Evolutionary conservation across 1,140 invertebrate genomes (phyloP).

Genomic region (Vollenhovia emeryi): DNA sequence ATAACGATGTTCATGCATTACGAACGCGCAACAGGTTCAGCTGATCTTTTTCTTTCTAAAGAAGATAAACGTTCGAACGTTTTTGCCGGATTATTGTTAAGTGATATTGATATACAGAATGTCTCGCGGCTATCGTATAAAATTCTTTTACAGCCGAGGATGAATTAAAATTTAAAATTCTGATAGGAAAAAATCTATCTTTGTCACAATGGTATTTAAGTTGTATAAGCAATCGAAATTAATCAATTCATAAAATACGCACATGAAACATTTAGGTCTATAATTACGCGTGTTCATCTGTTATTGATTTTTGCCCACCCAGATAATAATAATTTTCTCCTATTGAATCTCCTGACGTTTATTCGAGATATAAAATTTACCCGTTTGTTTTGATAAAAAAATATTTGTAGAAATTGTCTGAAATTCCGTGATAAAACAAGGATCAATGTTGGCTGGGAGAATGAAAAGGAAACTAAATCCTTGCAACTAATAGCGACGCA

Average conservation of each 20-base stretch:
- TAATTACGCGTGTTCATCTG: background rate
- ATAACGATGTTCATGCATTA: constrained; percentile 38
- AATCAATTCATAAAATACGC: background rate
- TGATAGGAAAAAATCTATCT: background rate
- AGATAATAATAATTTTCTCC: background rate
- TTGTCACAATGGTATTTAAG: background rate
- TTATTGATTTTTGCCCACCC: background rate
- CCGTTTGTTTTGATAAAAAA: background rate
- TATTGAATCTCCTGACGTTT: background rate
- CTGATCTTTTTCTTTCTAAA: constrained; percentile 21
- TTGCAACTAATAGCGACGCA: no score
- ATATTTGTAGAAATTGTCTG: background rate
- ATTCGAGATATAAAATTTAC: background rate
- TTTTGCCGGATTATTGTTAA: constrained; percentile 1
- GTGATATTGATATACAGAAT: background rate
- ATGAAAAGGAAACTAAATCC: no score
- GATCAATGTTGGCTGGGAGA: no score
- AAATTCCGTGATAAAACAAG: no score
- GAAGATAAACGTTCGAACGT: background rate
- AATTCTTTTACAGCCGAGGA: background rate
- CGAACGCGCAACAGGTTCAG: constrained; percentile 43
- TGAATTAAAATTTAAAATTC: background rate
- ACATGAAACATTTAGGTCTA: background rate
- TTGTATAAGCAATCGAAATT: background rate
- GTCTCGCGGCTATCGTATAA: background rate